A percentile compares a stretch with the other conserved stretches of the same genome.
These are phyloP conservation scores for Eupelmus urozonus DNA, from an alignment of 2,888 invertebrate species.

Conservation along the genomic window DNA sequence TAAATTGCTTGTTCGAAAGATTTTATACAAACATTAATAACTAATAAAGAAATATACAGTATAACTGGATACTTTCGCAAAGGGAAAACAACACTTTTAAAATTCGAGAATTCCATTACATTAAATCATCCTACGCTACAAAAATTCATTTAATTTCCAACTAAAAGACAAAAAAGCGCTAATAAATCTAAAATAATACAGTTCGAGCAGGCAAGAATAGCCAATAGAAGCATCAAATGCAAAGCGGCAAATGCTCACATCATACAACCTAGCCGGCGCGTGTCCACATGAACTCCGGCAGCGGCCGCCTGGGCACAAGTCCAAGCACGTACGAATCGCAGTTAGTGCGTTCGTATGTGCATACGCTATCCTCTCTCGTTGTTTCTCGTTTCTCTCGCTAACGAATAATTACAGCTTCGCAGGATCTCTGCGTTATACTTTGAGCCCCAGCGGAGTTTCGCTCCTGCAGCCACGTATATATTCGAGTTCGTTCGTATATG, in stretches of 20 bases:
- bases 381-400: slow-evolving; percentile 61
- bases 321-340: slow-evolving; percentile 57
- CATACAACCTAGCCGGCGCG: slow-evolving; percentile 51
- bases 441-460: no score
- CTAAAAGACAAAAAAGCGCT: no score
- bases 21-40: not conserved
- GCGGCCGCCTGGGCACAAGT: slow-evolving; percentile 39
- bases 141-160: no score
- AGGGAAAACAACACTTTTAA: not conserved
- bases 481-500: not conserved
- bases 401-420: slow-evolving; percentile 69
- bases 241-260: slow-evolving; percentile 50
- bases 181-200: not conserved
- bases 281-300: slow-evolving; percentile 41
- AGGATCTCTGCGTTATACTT: slow-evolving; percentile 62
- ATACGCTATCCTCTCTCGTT: slow-evolving; percentile 35
- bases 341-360: slow-evolving; percentile 50
- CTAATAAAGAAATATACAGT: not conserved
- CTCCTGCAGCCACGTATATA: no score
- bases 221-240: slow-evolving; percentile 5
- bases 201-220: not conserved
- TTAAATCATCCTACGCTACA: not conserved
- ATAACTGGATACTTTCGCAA: not conserved
- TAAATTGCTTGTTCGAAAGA: not conserved
- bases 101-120: no score